Conservation (phyloP, 2,888 invertebrate genomes). For the Copidosoma aretas region DNA sequence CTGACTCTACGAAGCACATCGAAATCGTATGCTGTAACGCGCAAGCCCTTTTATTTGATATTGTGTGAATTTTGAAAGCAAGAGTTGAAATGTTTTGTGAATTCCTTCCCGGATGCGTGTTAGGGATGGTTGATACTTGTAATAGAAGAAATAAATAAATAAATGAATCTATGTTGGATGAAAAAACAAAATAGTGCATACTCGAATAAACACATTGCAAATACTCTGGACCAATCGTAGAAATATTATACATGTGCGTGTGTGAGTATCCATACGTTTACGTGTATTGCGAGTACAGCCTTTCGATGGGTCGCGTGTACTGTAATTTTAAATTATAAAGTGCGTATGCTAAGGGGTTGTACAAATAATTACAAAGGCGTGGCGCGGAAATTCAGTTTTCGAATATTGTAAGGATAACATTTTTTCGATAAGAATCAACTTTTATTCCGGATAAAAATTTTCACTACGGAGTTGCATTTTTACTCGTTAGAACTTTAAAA, state of each 20-base stretch:
- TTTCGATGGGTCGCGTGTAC: constrained; percentile 23
- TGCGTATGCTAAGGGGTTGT: too few relatives aligned
- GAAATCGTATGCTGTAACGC: constrained; percentile 34
- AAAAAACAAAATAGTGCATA: constrained; percentile 5
- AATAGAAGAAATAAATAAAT: constrained; percentile 18
- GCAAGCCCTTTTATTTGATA: constrained; percentile 27
- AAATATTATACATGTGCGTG: constrained; percentile 32
- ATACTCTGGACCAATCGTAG: constrained; percentile 41
- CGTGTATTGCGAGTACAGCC: too few relatives aligned
- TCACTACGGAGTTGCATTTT: too few relatives aligned
- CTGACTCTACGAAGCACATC: constrained; percentile 37
- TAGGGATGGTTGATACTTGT: constrained; percentile 25
- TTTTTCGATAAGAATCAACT: too few relatives aligned
- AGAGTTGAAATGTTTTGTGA: constrained; percentile 7
- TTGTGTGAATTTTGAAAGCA: constrained; percentile 3
- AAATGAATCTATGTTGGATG: constrained; percentile 9
- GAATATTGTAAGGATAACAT: too few relatives aligned
- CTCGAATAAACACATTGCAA: constrained; percentile 20
- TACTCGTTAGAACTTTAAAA: too few relatives aligned
- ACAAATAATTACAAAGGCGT: too few relatives aligned
- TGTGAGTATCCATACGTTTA: constrained; percentile 8
- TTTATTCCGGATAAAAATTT: too few relatives aligned
- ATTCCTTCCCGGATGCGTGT: constrained; percentile 9
- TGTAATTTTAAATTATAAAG: constrained; percentile 10
- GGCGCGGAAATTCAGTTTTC: too few relatives aligned